Evolutionary conservation across 2,888 invertebrate species (phyloP).

Genomic region (Melitaea athalia): DNA sequence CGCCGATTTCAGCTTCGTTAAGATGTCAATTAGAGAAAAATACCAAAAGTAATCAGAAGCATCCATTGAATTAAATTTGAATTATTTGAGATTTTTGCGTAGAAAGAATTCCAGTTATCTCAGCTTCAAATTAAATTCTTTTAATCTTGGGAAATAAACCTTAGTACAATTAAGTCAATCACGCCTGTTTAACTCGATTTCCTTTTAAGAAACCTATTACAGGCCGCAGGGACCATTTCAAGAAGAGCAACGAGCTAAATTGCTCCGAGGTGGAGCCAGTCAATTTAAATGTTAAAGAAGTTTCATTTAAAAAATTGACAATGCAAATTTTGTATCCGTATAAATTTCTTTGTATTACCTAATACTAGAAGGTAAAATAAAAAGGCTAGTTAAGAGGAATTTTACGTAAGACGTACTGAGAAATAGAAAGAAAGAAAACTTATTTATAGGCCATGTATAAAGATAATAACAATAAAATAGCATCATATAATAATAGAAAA

Average conservation of each 20-base stretch:
- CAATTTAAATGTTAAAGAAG: constrained; percentile 76
- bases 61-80: constrained; percentile 2
- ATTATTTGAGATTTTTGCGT: constrained; percentile 20
- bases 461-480: too few relatives aligned
- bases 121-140: constrained; percentile 27
- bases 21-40: constrained; percentile 1
- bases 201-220: constrained; percentile 75
- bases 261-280: constrained; percentile 70
- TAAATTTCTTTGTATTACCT: constrained; percentile 18
- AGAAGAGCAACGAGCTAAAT: constrained; percentile 59
- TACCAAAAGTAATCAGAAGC: background rate
- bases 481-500: too few relatives aligned
- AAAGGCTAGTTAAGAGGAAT: too few relatives aligned
- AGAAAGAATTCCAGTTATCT: constrained; percentile 25
- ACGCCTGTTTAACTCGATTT: constrained; percentile 75
- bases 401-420: too few relatives aligned
- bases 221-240: constrained; percentile 69
- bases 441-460: too few relatives aligned
- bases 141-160: constrained; percentile 51
- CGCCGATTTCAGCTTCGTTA: background rate
- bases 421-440: too few relatives aligned
- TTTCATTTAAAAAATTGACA: constrained; percentile 65
- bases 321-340: constrained; percentile 55
- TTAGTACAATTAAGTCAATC: constrained; percentile 74
- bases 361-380: background rate